Percentiles rank a stretch among this genome's conserved stretches.
phyloP scores from a whole-genome alignment of 2,888 invertebrate genomes.

The Strigamia transsilvanica region DNA sequence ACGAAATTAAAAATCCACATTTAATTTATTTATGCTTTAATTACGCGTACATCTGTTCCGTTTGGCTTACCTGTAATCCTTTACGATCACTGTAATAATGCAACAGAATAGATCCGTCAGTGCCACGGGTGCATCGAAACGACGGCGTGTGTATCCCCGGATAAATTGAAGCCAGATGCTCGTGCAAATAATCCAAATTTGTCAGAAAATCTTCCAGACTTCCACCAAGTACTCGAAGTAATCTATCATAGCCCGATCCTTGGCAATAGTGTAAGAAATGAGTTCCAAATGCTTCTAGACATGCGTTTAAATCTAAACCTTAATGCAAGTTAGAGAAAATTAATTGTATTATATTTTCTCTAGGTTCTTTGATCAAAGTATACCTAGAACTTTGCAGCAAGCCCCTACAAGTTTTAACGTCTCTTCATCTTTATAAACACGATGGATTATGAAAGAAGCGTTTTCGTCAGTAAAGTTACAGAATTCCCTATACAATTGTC shows the following conservation, averaged over 20 bases:
- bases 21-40: neutral
- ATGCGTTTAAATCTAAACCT: slow-evolving; percentile 61
- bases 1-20: neutral
- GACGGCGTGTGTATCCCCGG: slow-evolving; percentile 63
- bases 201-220: slow-evolving; percentile 86
- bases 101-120: slow-evolving; percentile 57
- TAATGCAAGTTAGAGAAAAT: neutral
- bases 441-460: slow-evolving; percentile 59
- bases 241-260: slow-evolving; percentile 77
- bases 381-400: slow-evolving; percentile 60
- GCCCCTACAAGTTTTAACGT: slow-evolving; percentile 60
- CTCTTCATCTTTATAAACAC: slow-evolving; percentile 60
- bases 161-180: slow-evolving; percentile 70
- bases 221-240: slow-evolving; percentile 84
- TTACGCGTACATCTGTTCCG: neutral
- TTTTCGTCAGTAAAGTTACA: slow-evolving; percentile 58
- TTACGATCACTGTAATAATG: slow-evolving; percentile 59
- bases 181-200: slow-evolving; percentile 87
- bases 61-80: slow-evolving; percentile 54
- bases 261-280: slow-evolving; percentile 76
- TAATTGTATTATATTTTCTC: too few species aligned
- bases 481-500: slow-evolving; percentile 57
- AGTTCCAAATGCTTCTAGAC: slow-evolving; percentile 78
- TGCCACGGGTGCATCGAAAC: slow-evolving; percentile 61
- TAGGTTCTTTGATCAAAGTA: neutral